phyloP scores from a whole-genome alignment of 1,140 invertebrate species.

The Drosophila persimilis region DNA sequence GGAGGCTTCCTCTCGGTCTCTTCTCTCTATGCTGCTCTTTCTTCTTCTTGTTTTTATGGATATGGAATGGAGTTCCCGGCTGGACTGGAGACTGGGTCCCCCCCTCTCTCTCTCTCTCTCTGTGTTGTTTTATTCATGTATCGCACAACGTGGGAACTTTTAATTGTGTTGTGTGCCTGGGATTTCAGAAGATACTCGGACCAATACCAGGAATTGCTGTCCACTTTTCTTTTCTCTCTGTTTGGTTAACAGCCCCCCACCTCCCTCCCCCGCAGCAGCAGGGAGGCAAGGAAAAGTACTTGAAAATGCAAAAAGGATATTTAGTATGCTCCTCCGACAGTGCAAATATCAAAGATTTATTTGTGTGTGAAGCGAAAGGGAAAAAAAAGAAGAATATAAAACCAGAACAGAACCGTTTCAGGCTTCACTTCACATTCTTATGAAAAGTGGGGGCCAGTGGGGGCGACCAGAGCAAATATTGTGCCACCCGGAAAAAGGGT shows the following conservation, averaged over 20 bases:
- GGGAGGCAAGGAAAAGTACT: constrained; percentile 40
- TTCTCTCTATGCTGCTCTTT: neutral
- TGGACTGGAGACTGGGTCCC: too few relatives aligned
- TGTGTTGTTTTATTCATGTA: constrained; percentile 72
- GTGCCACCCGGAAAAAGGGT: constrained; percentile 9
- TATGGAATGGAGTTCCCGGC: neutral
- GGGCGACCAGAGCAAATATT: constrained; percentile 27
- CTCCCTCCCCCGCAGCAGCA: too few relatives aligned
- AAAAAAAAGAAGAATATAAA: neutral
- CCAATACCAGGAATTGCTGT: constrained; percentile 60
- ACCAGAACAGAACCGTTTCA: constrained; percentile 35
- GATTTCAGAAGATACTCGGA: constrained; percentile 23
- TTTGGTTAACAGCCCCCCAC: too few relatives aligned
- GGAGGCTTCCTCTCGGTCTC: neutral
- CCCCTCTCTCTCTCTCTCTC: neutral
- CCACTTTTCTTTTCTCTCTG: constrained; percentile 9
- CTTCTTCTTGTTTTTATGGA: constrained; percentile 20
- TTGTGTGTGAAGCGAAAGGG: constrained; percentile 13
- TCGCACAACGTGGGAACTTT: constrained; percentile 72
- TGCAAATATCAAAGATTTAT: constrained; percentile 76
- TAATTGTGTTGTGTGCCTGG: constrained; percentile 63
- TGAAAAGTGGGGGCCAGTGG: constrained; percentile 17
- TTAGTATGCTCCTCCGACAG: constrained; percentile 65
- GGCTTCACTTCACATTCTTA: constrained; percentile 49
- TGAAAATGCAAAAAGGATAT: constrained; percentile 66